Base-by-base conservation (phyloP, 2,797 vertebrate genomes). In the Intellagama lesueurii region DNA sequence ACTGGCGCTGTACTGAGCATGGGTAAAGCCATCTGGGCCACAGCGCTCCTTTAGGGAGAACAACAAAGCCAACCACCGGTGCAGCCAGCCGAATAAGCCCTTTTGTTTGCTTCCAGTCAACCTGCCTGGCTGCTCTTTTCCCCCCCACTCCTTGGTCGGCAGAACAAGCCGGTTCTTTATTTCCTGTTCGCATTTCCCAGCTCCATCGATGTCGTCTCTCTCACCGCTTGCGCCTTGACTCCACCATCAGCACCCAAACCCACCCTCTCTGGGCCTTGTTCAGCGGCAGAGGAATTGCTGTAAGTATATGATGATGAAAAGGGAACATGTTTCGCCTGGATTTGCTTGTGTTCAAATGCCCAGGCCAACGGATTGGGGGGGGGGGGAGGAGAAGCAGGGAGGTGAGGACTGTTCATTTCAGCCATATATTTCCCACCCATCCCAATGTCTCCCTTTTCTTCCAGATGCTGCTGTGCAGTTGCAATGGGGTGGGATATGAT, bases 201-300 rank as follows among this genome's bases (percentile, higher is more conserved):
- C 4, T 32, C 49, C 72, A 4, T 22, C 47, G 12, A 8, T 14
- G 1, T 9, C 5, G 44, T 49, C 52, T 9, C 30, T 92, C 92
- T 90, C 90, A 89, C 93, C 92, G 85, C 91, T 93, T 87, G 1
- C 91, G 86, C 84, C 70, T 44, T 90, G 80, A 8, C 66, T 32
- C 26, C 24, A 32, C 56, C 22, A 19, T 30, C 68, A 4, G 4
- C n/a, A 19, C n/a, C n/a, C 16, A 49, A 14, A 32, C 19, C 47
- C 64, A 9, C n/a, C 40, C 32, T 66, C n/a, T 8, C 56, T 0
- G 44, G 69, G 69, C 90, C 77, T 68, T 16, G 52, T 30, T 16
- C 5, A 1, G 86, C 87, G 79, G 93, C 80, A 28, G 93, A 92
- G 76, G 89, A 70, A 8, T 32, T 0, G 56, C 30, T 4, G 82